These are phyloP conservation scores for Lagocephalus sceleratus DNA, from an alignment of 2,797 vertebrate species.

Conservation along the genomic window DNA sequence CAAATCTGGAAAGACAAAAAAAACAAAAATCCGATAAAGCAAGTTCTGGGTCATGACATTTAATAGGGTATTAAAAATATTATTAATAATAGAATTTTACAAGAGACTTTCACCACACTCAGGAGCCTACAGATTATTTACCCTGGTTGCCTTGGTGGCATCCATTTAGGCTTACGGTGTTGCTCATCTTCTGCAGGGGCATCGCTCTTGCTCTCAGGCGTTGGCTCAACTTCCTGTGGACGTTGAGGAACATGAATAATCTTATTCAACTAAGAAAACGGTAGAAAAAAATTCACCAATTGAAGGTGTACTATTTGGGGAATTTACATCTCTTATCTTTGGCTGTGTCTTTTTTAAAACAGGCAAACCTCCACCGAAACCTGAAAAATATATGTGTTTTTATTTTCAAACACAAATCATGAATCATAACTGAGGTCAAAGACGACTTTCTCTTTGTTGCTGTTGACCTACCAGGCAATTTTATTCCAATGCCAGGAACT, in stretches of 20 bases:
- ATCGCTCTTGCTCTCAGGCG: conserved; percentile 30
- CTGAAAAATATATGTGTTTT: conserved; percentile 40
- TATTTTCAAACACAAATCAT: not conserved
- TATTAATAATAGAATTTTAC: not conserved
- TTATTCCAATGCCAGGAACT: conserved; percentile 62
- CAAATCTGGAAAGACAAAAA: conserved; percentile 63
- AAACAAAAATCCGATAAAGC: conserved; percentile 2
- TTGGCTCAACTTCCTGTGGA: conserved; percentile 47
- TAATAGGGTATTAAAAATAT: not conserved
- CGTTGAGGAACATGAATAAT: not conserved
- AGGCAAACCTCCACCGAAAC: conserved; percentile 66
- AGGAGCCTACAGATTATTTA: conserved; percentile 46
- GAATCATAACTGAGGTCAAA: not conserved
- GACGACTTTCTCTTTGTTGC: not conserved
- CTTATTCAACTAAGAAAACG: not conserved
- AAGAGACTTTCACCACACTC: not conserved
- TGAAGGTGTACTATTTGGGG: conserved; percentile 6
- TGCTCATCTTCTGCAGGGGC: conserved; percentile 38
- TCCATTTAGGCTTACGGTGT: conserved; percentile 67
- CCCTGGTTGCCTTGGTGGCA: conserved; percentile 70
- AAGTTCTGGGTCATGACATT: not conserved
- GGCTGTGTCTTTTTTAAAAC: conserved; percentile 67
- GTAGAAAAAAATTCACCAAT: conserved; percentile 1
- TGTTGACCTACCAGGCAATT: conserved; percentile 66
- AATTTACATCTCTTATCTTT: conserved; percentile 35